Evolutionary conservation across 2,113 vertebrate species (phyloP), one percentile per base, ranked within the genome.

Genomic region (Kryptolebias marmoratus): DNA sequence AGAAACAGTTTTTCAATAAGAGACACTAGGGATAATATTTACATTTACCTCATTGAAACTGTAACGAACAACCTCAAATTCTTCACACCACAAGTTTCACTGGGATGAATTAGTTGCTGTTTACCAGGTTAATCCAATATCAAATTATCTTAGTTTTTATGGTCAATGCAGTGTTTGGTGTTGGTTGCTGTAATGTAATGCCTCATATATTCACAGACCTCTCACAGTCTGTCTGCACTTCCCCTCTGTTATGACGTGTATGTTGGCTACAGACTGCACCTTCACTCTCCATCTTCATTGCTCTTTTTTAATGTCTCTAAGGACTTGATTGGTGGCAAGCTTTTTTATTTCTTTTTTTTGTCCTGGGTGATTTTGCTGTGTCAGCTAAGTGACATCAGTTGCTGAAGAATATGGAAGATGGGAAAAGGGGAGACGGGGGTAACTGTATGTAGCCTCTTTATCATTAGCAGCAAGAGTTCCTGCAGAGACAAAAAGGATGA

Each of bases 371-470:
- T 92, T 93, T 85, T 90, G 91, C 91, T 89, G 91, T 77, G 68
- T 91, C 91, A 93, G 93, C 93, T 73, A 76, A 88, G 83, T 93
- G 92, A 93, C 91, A 93, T 93, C 91, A 93, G 88, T 86, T 47
- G 73, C 73, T 47, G 50, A 67, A 73, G 71, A 84, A 79, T 66
- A 72, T 79, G 77, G 58, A 60, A 49, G 60, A 42, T 18, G 10
- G 71, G 69, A 39, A 62, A 56, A 49, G 50, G 58, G 69, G 66
- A 47, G 72, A 59, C 49, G 28, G n/a, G 49, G 18, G 76, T 68
- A 80, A 79, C 53, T 71, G 68, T 12, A 44, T 42, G 57, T 12
- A 59, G 57, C 14, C 57, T 18, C 36, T 59, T 15, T 36, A 16
- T 18, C 49, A 59, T 39, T 16, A 59, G 56, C 56, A 39, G 56